Evolutionary conservation across 2,113 vertebrate species (phyloP), one percentile per base, ranked within the genome.

Genomic region (Paraplagusia blochii): DNA sequence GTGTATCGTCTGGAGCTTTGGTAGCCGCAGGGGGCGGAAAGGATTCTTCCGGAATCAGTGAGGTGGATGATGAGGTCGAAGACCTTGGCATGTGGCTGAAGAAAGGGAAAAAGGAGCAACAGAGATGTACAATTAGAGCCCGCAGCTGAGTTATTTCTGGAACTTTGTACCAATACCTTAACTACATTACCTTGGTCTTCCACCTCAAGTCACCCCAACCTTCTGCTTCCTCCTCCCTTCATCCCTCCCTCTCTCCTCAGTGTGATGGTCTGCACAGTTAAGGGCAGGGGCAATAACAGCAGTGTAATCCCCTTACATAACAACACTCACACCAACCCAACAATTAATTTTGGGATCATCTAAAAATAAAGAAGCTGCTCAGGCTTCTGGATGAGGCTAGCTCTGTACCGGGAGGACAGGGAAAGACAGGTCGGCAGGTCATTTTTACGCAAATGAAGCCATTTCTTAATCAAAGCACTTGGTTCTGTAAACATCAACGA

Each of bases 11-110:
- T 39, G 63, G 71, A 63, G 72, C 79, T 87, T 79, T 79, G 60
- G 67, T 69, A 82, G 68, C 88, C 51, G 66, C 79, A 39, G 87
- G 87, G 82, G 83, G 73, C 73, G 85, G 89, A 90, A 90, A 85
- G 77, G 85, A 88, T 74, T 87, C 89, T 90, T 91, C 90, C 85
- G 87, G 90, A 90, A 82, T 82, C 85, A 89, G 71, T 83, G 85
- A 90, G 82, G 87, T 90, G 86, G 83, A 87, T 88, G 88, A 91
- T 87, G 74, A 84, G 88, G 88, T 90, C 84, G 79, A 62, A 52
- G 82, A 88, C 88, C 90, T 87, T 80, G 84, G 87, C 83, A 83
- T 81, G 83, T 87, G 82, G 85, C 86, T 88, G 79, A 85, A 84
- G 75, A 83, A 65, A 72, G 63, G 10, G 15, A 83, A 70, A 71